phyloP scores from a whole-genome alignment of 2,888 invertebrate species.

The Brenthis hecate region DNA sequence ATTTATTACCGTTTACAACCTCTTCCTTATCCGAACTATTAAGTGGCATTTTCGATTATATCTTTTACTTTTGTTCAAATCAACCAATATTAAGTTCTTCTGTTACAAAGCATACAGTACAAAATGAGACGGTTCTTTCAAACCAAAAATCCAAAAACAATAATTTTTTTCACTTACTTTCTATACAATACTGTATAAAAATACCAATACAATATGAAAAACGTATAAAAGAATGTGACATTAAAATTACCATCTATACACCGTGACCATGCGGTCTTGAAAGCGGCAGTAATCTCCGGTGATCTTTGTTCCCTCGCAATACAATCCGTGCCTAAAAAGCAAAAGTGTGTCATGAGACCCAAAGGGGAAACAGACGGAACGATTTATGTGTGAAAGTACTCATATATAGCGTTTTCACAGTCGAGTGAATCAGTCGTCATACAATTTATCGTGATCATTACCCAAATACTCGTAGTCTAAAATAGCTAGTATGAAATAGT shows the following conservation, averaged over 20 bases:
- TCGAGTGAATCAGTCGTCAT: not conserved
- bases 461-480: not conserved
- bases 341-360: slow-evolving; percentile 49
- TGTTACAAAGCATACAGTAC: no score
- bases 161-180: no score
- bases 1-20: no score
- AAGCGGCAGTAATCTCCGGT: slow-evolving; percentile 49
- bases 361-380: slow-evolving; percentile 45
- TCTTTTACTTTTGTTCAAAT: no score
- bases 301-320: slow-evolving; percentile 51
- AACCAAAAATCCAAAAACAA: no score
- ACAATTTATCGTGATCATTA: not conserved
- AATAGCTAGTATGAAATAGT: no score
- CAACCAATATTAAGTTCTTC: no score
- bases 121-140: no score
- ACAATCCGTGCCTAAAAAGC: slow-evolving; percentile 58
- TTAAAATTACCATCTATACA: slow-evolving; percentile 27
- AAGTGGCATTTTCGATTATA: no score
- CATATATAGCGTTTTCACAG: slow-evolving; percentile 41
- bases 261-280: slow-evolving; percentile 39
- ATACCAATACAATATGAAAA: not conserved
- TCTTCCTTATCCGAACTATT: no score
- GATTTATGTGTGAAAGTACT: slow-evolving; percentile 55
- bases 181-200: not conserved
- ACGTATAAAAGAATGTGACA: not conserved